Base-by-base conservation (phyloP, 2,888 invertebrate genomes). In the Cheiracanthium punctorium region DNA sequence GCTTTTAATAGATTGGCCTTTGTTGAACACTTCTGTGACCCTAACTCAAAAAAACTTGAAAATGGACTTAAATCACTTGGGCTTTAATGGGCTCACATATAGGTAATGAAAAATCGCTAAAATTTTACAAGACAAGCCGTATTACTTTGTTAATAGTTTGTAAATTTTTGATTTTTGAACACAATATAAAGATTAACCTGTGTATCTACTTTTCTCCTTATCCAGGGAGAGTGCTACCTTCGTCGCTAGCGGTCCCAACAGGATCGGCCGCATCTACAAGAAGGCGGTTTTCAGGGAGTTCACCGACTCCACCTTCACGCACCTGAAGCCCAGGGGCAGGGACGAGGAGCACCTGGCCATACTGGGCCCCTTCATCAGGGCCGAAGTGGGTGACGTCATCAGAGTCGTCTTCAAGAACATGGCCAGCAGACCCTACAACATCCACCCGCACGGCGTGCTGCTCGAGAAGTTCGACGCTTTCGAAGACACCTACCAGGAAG, bases 331-430 rank as follows among this genome's bases (percentile, higher is more conserved):
- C 4, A 80, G 88, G 37, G 69, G 37, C 7, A 37, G 58, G 14
- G 82, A 72, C 8, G 87, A 88, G 10, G 37, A 69, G n/a, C 88
- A 85, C 58, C 48, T 89, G 29, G 88, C 82, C 10, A 74, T 89
- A 12, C 12, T 89, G 28, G 91, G 91, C 7, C 91, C 91, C 0
- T 89, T 89, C 32, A 90, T 91, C n/a, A 84, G 88, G 24, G 91
- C 89, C 7, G 90, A 90, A 87, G 89, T 90, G 4, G 91, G 91
- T 0, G 91, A 91, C 37, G 87, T 87, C 24, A 80, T 89, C 30
- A 64, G 88, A 70, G 86, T 89, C 0, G 84, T 88, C 30, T 89
- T 89, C 74, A 85, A 80, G 65, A 89, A 89, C 74, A 75, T 89
- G 81, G 89, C 88, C 1, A 80, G 87, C n/a, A 58, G 85, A 29